Conservation (phyloP, 2,888 invertebrate genomes). For the Pristionchus arcanus region DNA sequence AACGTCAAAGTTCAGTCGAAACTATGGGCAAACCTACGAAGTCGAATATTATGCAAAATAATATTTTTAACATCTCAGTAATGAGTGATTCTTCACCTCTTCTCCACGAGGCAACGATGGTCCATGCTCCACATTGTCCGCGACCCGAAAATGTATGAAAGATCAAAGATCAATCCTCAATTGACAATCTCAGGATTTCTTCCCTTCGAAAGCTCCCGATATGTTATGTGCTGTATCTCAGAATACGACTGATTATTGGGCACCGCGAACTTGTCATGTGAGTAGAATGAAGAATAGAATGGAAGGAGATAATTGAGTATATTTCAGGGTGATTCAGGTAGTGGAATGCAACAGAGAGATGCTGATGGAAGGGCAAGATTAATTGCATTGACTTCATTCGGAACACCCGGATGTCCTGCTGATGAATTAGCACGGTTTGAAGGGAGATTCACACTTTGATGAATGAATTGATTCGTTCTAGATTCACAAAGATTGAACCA, state of each 20-base stretch:
- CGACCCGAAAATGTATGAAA: constrained; percentile 73
- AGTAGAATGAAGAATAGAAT: neutral
- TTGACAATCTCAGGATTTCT: constrained; percentile 37
- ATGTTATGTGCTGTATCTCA: constrained; percentile 75
- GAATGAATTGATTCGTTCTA: neutral
- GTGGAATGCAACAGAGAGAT: constrained; percentile 74
- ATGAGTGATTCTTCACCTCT: constrained; percentile 72
- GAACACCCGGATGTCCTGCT: constrained; percentile 76
- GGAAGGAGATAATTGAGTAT: neutral
- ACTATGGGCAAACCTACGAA: neutral
- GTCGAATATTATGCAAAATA: neutral
- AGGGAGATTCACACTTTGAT: neutral
- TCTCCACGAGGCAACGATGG: constrained; percentile 76
- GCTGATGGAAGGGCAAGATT: constrained; percentile 65
- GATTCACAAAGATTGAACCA: constrained; percentile 72
- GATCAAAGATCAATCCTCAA: neutral
- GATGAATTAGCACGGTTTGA: constrained; percentile 74
- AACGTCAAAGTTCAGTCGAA: neutral
- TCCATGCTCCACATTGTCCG: constrained; percentile 69
- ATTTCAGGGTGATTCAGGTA: constrained; percentile 73
- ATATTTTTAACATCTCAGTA: constrained; percentile 61
- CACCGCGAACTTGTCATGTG: constrained; percentile 75
- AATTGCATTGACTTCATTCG: constrained; percentile 76
- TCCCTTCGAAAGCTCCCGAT: constrained; percentile 72
- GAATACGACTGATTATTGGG: constrained; percentile 67